Percentiles rank a stretch among this genome's conserved stretches.
These are phyloP conservation scores for Odontomyia ornata DNA, from an alignment of 2,888 invertebrate species.

Conservation along the genomic window DNA sequence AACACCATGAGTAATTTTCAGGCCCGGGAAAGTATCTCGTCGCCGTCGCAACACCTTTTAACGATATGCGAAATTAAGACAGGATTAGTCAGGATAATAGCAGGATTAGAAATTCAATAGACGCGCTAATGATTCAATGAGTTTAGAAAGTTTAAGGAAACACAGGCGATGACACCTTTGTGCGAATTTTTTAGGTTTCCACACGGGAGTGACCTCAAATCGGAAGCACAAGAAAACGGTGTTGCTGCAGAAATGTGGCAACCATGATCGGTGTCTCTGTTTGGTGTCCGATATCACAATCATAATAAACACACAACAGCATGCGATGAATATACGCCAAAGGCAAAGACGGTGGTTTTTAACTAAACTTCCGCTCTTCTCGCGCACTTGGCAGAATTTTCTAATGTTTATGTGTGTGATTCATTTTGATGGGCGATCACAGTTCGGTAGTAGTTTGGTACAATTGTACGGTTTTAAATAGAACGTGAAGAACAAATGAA, in stretches of 20 bases:
- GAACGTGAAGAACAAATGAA: too few relatives aligned
- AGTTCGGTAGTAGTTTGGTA: too few relatives aligned
- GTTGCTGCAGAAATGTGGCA: slow-evolving; percentile 19
- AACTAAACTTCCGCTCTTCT: slow-evolving; percentile 21
- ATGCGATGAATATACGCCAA: background rate
- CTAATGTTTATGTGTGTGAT: background rate
- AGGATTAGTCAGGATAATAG: slow-evolving; percentile 1
- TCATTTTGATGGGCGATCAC: too few relatives aligned
- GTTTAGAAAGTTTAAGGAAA: background rate
- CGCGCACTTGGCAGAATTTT: background rate
- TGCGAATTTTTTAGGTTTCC: background rate
- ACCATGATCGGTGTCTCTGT: background rate
- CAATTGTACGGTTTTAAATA: too few relatives aligned
- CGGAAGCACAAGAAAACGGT: background rate
- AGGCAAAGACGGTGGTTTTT: background rate
- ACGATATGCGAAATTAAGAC: background rate
- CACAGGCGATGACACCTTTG: background rate
- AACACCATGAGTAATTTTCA: background rate
- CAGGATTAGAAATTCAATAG: slow-evolving; percentile 26
- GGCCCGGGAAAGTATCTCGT: background rate
- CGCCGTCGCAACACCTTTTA: background rate
- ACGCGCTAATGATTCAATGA: background rate
- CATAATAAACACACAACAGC: slow-evolving; percentile 11
- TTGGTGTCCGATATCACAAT: slow-evolving; percentile 17
- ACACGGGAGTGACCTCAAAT: slow-evolving; percentile 9